Evolutionary conservation across 2,113 vertebrate species (phyloP), one percentile per base, ranked within the genome.

Genomic region (Collichthys lucidus): DNA sequence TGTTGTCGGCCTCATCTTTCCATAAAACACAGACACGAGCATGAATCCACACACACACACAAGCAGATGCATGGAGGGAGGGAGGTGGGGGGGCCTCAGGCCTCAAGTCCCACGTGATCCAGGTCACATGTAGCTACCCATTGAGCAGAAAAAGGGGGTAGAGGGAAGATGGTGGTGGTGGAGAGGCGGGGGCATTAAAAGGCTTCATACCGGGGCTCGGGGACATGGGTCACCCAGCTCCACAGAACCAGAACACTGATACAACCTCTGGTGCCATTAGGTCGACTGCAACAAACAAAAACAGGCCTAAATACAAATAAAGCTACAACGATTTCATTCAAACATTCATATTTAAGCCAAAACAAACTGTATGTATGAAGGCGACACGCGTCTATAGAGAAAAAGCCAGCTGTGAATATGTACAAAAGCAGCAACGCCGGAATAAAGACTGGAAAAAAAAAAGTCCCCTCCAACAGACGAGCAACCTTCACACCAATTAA

Each of bases 61-160:
- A 82, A 5, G 73, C 84, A 67, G 82, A 84, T 75, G 74, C 52
- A 46, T 7, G 35, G 35, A 46, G 44, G 44, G 44, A 14, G 44
- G 52, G 12, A 22, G 19, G 71, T 20, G 61, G 62, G 74, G 26
- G 63, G 62, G 75, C 44, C 69, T 77, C 16, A 67, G 74, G 82
- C 74, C 42, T 60, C 55, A 31, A 79, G 31, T 53, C 26, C 82
- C 82, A 88, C 69, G 20, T 72, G 71, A 82, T 80, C 15, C 57
- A 44, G 86, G 80, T 91, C 88, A 88, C 89, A 86, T 90, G 84
- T 61, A 79, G 64, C 79, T 83, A 72, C 62, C 79, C 84, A 86
- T 31, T 75, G 68, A 88, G 77, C 84, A 87, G 79, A 80, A 80
- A 69, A 77, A 55, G 3, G 24, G 11, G 62, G 59, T 12, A 69